Evolutionary conservation across 2,113 vertebrate species (phyloP), one percentile per base, ranked within the genome.

Genomic region (Proterorhinus semilunaris): DNA sequence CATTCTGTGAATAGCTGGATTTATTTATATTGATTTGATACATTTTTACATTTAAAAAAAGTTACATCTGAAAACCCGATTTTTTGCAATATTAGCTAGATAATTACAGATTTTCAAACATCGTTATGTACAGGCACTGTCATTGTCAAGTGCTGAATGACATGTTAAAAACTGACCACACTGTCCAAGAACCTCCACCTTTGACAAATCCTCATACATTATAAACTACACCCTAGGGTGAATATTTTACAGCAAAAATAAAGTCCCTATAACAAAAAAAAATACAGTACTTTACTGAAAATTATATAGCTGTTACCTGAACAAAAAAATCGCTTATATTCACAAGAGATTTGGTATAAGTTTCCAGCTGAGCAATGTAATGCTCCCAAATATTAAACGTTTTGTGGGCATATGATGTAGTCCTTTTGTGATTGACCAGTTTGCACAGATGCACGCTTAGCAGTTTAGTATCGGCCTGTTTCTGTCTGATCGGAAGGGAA

Each of bases 391-490:
- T 12, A 10, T 53, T 15, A 12, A 36, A 36, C 21, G 54, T 57
- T 21, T 58, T 42, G 12, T 42, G 11, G 8, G 13, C 27, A 42
- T 7, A 42, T 10, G 10, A 42, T 58, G 27, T 58, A 36, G 54
- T 36, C 27, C 27, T 10, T 42, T 36, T 58, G 53, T 36, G 17
- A 21, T 36, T 36, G 55, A 42, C 12, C 27, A 5, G 11, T 42
- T 58, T 10, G 12, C 27, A 12, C 9, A 12, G 9, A 65, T 63
- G 64, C 42, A 50, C 21, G 54, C 43, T 75, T 87, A 90, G 76
- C 86, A 88, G 83, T 90, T 90, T 64, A 89, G 87, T 66, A 88
- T 87, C 8, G 85, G 78, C 62, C 87, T 76, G 81, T 62, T 89
- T 83, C 87, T 80, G 68, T 91, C 88, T 3, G 81, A 62, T 83